Evolutionary conservation across 2,113 vertebrate species (phyloP), one percentile per base, ranked within the genome.

Genomic region (Pampusana beccarii): DNA sequence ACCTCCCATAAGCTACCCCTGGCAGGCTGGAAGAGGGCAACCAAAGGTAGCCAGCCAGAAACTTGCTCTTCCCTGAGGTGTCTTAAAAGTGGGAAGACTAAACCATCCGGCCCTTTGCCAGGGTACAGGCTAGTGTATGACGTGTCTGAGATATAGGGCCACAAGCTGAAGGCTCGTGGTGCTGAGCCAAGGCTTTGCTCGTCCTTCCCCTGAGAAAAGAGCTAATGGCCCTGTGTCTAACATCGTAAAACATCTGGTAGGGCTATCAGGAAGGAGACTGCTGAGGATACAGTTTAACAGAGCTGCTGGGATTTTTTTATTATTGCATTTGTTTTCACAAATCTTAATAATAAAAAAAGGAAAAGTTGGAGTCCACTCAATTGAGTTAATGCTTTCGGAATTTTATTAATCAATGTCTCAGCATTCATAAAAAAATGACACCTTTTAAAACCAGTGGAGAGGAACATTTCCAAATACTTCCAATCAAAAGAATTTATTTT

Each of bases 371-470:
- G 87, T 97, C 82, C 81, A 61, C 91, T 96, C 97, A 97, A 95
- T 97, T 97, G 97, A 98, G 97, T 97, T 98, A 98, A 98, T 98
- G 96, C 88, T 91, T 97, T 98, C 10, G 75, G 97, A 98, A 98
- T 98, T 98, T 98, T 98, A 98, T 98, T 98, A 98, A 98, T 98
- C 97, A 98, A 94, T 12, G 17, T 97, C 97, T 98, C 97, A 97
- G 93, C 94, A 93, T 98, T 97, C 95, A 95, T 97, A 96, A 98
- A 98, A 97, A 96, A 98, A 97, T 97, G 92, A 96, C 97, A 97
- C 97, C 96, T 98, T 97, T 98, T 98, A 98, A 98, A 98, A 98
- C 74, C 73, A 90, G 94, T 75, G 90, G 94, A 93, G 97, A 97
- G 93, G 95, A 98, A 97, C 92, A 61, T 93, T 97, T 98, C 97